Base-by-base conservation (phyloP, 2,888 invertebrate species). In the Nematopogon swammerdamellus region DNA sequence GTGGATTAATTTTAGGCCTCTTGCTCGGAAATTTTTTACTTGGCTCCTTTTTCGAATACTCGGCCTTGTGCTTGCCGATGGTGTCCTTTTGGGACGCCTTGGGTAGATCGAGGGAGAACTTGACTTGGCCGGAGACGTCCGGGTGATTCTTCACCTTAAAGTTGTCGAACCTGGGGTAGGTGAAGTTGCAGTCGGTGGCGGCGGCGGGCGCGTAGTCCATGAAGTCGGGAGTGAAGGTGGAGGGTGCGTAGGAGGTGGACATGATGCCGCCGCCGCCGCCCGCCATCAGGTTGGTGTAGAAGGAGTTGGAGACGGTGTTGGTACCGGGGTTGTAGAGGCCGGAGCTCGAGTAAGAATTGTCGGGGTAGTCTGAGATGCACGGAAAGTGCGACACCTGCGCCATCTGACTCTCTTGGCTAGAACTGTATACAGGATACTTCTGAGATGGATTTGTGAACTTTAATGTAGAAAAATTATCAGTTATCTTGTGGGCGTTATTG, bases 321-420 rank as follows among this genome's bases (percentile, higher is more conserved):
- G 74, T 73, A 8, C 77, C 73, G 16, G 72, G 63, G 55, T 76
- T 79, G 54, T 77, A 79, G 48, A 77, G 64, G 11, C 68, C 70
- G 42, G 77, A 75, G 25, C 75, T 75, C 16, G 69, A 57, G 50
- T 73, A 77, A 53, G 60, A 64, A 52, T 74, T 77, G 42, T 79
- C 79, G 1, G 73, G 61, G 58, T 79, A 79, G 57, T 79, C 79
- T 20, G 76, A 55, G 44, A 79, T 70, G 16, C 77, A 69, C 16
- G 79, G 77, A 49, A 76, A 79, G 59, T 79, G 79, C 10, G 79
- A 79, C 2, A 79, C 76, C 61, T 79, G 79, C 19, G 79, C 79
- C 1, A 77, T 67, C 46, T 70, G 68, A 51, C 64, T 69, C 18
- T 79, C 79, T 55, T 72, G 75, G 1, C 65, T 29, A 5, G 63